Conservation (phyloP, 2,888 invertebrate species). For the Chrysotoxum bicinctum region DNA sequence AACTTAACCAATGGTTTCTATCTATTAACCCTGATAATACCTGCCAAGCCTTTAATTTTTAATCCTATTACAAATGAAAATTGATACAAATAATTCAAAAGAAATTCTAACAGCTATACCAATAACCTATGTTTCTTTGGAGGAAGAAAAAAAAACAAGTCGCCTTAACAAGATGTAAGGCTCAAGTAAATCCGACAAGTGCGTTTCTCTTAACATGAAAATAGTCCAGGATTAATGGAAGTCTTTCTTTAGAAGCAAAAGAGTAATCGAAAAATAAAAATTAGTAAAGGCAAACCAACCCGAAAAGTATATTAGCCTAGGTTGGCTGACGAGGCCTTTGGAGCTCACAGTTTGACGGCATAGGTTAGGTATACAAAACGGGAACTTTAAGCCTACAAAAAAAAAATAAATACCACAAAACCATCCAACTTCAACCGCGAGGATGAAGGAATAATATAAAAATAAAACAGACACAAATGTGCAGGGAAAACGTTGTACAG, state of each 20-base stretch:
- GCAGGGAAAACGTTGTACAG: neutral
- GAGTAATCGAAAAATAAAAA: constrained; percentile 35
- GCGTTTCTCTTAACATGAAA: constrained; percentile 30
- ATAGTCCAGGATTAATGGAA: constrained; percentile 58
- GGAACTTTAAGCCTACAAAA: constrained; percentile 2
- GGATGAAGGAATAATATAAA: constrained; percentile 19
- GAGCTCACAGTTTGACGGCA: neutral
- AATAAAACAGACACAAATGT: neutral
- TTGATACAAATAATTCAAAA: constrained; percentile 42
- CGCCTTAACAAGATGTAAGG: constrained; percentile 34
- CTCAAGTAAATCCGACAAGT: constrained; percentile 65
- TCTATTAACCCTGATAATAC: constrained; percentile 51
- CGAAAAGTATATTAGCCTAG: constrained; percentile 44
- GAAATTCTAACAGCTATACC: constrained; percentile 22
- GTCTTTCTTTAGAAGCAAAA: constrained; percentile 24
- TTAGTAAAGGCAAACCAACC: constrained; percentile 54
- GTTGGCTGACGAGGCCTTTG: constrained; percentile 32
- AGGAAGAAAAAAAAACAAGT: constrained; percentile 4
- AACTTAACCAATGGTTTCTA: constrained; percentile 26
- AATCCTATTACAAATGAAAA: constrained; percentile 58
- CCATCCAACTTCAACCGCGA: neutral
- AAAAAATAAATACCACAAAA: neutral
- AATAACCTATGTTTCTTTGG: constrained; percentile 37
- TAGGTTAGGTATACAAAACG: neutral
- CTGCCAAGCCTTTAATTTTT: constrained; percentile 1